Evolutionary conservation across 2,888 invertebrate genomes (phyloP).

Genomic region (Atethmia centrago): DNA sequence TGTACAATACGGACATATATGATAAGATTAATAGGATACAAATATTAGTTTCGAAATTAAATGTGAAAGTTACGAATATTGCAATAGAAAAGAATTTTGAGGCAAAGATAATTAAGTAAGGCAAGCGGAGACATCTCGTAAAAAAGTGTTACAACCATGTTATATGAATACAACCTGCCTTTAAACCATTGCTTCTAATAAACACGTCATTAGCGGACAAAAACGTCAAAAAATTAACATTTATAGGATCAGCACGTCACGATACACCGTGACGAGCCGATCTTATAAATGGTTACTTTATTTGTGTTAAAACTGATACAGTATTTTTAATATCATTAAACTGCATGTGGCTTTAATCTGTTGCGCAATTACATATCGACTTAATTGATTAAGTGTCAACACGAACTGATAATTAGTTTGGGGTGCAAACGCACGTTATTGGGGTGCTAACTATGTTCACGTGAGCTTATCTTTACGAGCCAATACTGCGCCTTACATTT

Average conservation of each 20-base stretch:
- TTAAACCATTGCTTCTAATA: too few relatives aligned
- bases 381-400: background rate
- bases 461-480: background rate
- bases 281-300: too few relatives aligned
- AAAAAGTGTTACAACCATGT: background rate
- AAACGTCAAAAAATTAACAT: too few relatives aligned
- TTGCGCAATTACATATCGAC: background rate
- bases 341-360: background rate
- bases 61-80: background rate
- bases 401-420: conserved; percentile 7
- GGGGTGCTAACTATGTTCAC: conserved; percentile 20
- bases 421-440: conserved; percentile 3
- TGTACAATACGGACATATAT: background rate
- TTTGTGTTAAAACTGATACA: background rate
- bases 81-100: background rate
- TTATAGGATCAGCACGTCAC: too few relatives aligned
- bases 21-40: background rate
- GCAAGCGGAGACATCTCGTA: background rate
- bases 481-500: conserved; percentile 3
- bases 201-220: background rate
- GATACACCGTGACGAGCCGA: too few relatives aligned
- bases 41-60: background rate
- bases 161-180: background rate
- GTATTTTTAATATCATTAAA: background rate
- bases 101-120: background rate